Conservation (phyloP, 23 tunicate genomes). For the Trididemnum clinides region DNA sequence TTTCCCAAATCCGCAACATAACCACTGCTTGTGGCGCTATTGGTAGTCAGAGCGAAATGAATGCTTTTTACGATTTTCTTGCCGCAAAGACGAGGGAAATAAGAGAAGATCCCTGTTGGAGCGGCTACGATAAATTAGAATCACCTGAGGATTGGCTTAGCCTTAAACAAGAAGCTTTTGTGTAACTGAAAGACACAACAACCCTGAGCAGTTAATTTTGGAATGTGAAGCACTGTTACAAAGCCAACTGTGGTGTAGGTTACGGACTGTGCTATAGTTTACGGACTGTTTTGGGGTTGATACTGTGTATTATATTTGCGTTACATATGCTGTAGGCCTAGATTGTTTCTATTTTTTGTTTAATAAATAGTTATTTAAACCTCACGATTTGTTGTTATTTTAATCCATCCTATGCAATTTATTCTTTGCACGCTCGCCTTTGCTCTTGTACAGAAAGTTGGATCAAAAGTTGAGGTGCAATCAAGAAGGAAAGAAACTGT, state of each 20-base stretch:
- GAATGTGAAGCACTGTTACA: no score
- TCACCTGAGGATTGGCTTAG: slow-evolving; percentile 63
- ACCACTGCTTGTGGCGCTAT: slow-evolving; percentile 44
- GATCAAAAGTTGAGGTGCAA: no score
- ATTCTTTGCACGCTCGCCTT: background rate
- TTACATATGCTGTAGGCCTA: no score
- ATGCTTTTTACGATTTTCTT: slow-evolving; percentile 65
- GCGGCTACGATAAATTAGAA: slow-evolving; percentile 48
- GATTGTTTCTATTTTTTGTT: no score
- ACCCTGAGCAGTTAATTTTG: no score
- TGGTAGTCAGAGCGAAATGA: slow-evolving; percentile 48
- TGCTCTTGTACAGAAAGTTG: no score
- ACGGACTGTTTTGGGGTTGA: no score
- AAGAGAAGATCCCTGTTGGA: slow-evolving; percentile 52
- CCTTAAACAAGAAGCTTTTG: slow-evolving; percentile 12
- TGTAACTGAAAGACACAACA: no score
- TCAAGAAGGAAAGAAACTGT: no score
- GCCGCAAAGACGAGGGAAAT: slow-evolving; percentile 33
- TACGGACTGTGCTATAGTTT: no score
- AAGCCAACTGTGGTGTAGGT: no score
- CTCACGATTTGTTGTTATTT: background rate
- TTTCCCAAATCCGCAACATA: slow-evolving; percentile 65
- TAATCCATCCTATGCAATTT: background rate
- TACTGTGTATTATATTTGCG: no score
- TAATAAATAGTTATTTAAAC: background rate